Conservation (phyloP, 2,113 vertebrate genomes). For the Dryoscopus gambensis region DNA sequence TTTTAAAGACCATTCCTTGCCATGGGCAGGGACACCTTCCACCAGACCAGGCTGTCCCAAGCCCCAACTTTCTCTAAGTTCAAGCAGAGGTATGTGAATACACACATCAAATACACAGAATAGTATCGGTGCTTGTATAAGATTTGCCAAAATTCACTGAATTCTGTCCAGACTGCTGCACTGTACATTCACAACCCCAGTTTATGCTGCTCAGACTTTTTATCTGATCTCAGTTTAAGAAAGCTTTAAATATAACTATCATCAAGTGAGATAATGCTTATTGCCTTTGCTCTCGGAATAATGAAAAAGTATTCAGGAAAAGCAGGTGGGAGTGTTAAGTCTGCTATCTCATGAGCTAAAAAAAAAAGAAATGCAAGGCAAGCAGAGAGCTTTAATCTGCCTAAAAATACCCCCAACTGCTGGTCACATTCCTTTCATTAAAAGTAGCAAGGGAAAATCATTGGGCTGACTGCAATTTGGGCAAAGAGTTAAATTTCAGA, state of each 20-base stretch:
- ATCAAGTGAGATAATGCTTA: not conserved
- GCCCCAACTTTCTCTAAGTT: too few relatives aligned
- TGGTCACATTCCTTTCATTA: not conserved
- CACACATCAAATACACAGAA: not conserved
- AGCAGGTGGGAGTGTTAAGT: not conserved
- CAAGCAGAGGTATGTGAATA: not conserved
- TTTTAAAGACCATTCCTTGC: not conserved
- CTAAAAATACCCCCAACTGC: not conserved
- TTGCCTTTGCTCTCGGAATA: not conserved
- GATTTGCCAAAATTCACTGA: not conserved
- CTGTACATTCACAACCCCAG: too few relatives aligned
- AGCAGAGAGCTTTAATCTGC: not conserved
- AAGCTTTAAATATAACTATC: not conserved
- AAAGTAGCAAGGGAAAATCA: not conserved
- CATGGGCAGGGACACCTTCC: not conserved
- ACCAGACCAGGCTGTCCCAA: not conserved
- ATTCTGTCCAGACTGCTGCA: not conserved
- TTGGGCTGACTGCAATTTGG: not conserved
- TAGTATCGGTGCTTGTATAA: not conserved
- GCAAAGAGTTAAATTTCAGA: not conserved
- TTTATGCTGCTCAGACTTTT: not conserved
- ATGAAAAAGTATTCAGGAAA: not conserved
- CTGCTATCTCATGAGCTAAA: not conserved
- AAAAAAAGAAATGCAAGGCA: not conserved
- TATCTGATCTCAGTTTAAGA: not conserved